Conservation (phyloP, 2,888 invertebrate genomes). For the Euclidia mi region DNA sequence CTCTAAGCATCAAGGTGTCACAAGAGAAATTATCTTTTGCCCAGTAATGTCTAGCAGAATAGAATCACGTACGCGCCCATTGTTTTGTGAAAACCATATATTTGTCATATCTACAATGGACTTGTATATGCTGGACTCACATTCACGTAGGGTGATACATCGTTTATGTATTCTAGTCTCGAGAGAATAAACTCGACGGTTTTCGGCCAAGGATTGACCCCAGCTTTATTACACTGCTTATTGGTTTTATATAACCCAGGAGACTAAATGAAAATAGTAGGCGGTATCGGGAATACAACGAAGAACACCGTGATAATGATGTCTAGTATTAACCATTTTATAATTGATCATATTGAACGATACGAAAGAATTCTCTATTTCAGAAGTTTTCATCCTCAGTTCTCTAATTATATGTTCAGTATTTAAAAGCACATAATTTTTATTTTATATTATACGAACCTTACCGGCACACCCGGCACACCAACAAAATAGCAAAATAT, state of each 20-base stretch:
- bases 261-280: conserved; percentile 66
- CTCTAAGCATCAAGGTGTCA: conserved; percentile 1
- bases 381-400: conserved; percentile 36
- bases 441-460: too few species aligned
- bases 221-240: conserved; percentile 71
- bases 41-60: conserved; percentile 17
- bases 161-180: conserved; percentile 65
- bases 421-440: too few species aligned
- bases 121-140: conserved; percentile 31
- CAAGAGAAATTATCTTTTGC: conserved; percentile 16
- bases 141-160: conserved; percentile 56
- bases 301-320: conserved; percentile 38
- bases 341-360: conserved; percentile 14
- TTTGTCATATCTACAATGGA: conserved; percentile 34
- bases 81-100: conserved; percentile 43
- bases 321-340: conserved; percentile 31
- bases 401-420: too few species aligned
- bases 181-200: conserved; percentile 61
- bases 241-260: conserved; percentile 71
- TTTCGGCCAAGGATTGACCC: conserved; percentile 65
- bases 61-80: conserved; percentile 26
- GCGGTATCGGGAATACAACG: conserved; percentile 47
- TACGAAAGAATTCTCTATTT: conserved; percentile 20
- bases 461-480: too few species aligned
- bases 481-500: too few species aligned